Evolutionary conservation across 2,113 vertebrate species (phyloP), one percentile per base, ranked within the genome.

Genomic region (Grammomys dolichurus): DNA sequence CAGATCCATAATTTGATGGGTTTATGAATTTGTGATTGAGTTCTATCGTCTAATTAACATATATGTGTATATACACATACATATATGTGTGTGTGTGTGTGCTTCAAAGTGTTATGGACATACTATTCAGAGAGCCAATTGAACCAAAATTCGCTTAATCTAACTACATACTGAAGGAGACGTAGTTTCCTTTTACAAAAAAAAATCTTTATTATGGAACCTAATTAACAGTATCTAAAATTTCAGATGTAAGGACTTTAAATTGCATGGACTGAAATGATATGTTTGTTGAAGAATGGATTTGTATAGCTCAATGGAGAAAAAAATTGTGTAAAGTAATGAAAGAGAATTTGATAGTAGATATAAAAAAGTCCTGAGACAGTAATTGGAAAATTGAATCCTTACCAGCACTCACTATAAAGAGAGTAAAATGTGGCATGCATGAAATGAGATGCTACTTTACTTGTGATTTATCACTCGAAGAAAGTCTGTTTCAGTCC

Each of bases 401-500:
- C 96, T 95, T 93, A 93, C n/a, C 40, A 95, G 90, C 14, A 82
- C 82, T 95, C 93, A 82, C 65, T 95, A 54, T 67, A 81, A 94
- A 95, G 33, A 73, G 87, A 93, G 75, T 96, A 96, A 97, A 98
- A 96, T 95, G 93, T 97, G 90, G 89, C 90, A 86, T 90, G 95
- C 94, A 97, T 94, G 96, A 97, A 96, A 97, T 97, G 93, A 90
- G 76, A 73, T 93, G 46, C 72, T 95, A 63, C 43, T 87, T 76
- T 93, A 65, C 69, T 65, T 58, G 67, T 90, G 97, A 96, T 96
- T 97, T 97, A 97, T 97, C 90, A 93, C 43, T 86, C 65, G 24
- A 93, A 97, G 76, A 89, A 19, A 82, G 63, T 93, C 88, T 95
- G 84, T 95, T 90, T 96, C 89, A 94, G 91, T 95, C 93, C 91